A percentile compares a stretch with the other conserved stretches of the same genome.
Conservation (phyloP, 1,140 invertebrate species). For the Agrypnia vestita region DNA sequence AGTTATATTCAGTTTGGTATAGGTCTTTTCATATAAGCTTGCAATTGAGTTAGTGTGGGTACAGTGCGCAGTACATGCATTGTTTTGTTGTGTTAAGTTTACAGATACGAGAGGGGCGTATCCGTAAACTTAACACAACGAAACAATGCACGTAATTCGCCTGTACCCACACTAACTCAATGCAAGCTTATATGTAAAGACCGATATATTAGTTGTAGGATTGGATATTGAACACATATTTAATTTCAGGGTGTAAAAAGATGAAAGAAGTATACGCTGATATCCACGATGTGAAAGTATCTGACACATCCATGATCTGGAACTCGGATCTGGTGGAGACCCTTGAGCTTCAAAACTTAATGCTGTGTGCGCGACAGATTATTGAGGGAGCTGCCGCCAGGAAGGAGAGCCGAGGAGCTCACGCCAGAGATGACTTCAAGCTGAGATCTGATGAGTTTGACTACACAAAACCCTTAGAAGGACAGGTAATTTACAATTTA, state of each 20-base stretch:
- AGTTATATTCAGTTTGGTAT: slow-evolving; percentile 5
- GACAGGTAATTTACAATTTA: slow-evolving; percentile 68
- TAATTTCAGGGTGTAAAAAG: slow-evolving; percentile 65
- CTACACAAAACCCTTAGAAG: slow-evolving; percentile 92
- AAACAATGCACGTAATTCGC: no score
- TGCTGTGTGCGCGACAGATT: slow-evolving; percentile 94
- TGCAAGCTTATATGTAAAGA: no score
- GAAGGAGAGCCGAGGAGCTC: slow-evolving; percentile 98
- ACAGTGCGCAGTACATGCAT: no score
- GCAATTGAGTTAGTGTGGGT: no score
- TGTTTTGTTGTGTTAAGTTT: no score
- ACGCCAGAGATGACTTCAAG: slow-evolving; percentile 97
- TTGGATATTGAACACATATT: neutral
- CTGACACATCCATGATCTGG: slow-evolving; percentile 85
- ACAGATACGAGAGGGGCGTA: no score
- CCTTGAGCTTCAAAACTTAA: slow-evolving; percentile 96
- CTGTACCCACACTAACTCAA: no score
- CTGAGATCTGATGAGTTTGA: slow-evolving; percentile 93
- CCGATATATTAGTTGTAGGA: neutral
- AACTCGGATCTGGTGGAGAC: slow-evolving; percentile 98
- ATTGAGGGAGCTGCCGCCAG: slow-evolving; percentile 93
- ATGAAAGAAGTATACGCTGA: slow-evolving; percentile 78
- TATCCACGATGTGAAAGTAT: slow-evolving; percentile 80
- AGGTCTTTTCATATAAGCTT: neutral
- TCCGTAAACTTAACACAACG: no score